phyloP scores from a whole-genome alignment of 2,888 invertebrate genomes.

The Drosophila atripex region DNA sequence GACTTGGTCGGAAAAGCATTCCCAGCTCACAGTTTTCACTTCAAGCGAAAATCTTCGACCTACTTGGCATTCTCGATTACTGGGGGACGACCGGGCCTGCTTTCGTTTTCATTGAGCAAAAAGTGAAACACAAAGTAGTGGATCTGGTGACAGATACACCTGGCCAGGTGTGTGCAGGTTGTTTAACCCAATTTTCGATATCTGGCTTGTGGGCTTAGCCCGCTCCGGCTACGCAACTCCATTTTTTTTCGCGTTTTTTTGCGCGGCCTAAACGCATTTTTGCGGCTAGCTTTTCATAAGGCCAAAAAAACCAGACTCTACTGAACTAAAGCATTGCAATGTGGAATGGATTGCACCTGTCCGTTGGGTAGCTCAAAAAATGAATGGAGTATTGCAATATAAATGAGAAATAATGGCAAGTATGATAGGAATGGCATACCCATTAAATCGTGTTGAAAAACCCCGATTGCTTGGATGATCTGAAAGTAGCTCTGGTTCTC shows the following conservation, averaged over 20 bases:
- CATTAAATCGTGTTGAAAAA: not conserved
- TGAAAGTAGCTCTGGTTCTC: not conserved
- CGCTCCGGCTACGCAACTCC: constrained; percentile 60
- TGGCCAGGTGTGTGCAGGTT: constrained; percentile 45
- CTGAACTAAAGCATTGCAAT: constrained; percentile 19
- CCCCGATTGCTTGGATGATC: not conserved
- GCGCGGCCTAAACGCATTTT: constrained; percentile 60
- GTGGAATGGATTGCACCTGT: constrained; percentile 51
- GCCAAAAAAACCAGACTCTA: constrained; percentile 21
- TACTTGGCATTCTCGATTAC: constrained; percentile 37
- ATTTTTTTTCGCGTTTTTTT: constrained; percentile 11
- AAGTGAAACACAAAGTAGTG: constrained; percentile 46
- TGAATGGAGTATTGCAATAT: constrained; percentile 28
- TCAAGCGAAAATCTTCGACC: constrained; percentile 51
- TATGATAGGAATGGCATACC: constrained; percentile 5
- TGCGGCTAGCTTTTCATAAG: constrained; percentile 28
- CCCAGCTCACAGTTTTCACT: constrained; percentile 59
- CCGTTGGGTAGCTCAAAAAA: constrained; percentile 30
- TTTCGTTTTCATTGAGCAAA: constrained; percentile 72
- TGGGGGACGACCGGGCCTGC: constrained; percentile 55
- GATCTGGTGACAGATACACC: constrained; percentile 46
- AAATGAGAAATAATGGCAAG: constrained; percentile 4
- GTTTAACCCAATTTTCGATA: constrained; percentile 74
- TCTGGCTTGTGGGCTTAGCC: constrained; percentile 57
- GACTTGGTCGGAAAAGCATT: constrained; percentile 48